A percentile compares a stretch with the other conserved stretches of the same genome.
These are phyloP conservation scores for Gobio gobio DNA, from an alignment of 2,113 vertebrate species.

Conservation along the genomic window DNA sequence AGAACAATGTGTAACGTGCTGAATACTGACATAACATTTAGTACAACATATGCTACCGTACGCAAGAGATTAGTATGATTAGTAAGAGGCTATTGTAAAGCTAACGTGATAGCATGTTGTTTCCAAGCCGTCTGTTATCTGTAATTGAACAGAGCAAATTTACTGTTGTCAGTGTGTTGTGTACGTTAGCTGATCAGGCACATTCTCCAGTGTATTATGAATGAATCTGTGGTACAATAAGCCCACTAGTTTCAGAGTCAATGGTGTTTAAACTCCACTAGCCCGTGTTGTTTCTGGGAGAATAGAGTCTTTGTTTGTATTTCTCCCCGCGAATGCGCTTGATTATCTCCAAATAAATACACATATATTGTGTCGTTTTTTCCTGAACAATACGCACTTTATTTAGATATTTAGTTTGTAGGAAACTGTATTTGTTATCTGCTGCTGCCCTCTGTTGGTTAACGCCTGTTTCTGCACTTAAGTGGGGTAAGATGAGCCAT, in stretches of 20 bases:
- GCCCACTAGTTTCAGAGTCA: too few relatives aligned
- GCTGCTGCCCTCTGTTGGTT: slow-evolving; percentile 47
- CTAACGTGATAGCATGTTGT: background rate
- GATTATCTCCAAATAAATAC: too few relatives aligned
- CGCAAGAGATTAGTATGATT: background rate
- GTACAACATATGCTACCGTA: too few relatives aligned
- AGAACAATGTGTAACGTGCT: background rate
- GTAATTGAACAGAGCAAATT: background rate
- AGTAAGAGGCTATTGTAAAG: background rate
- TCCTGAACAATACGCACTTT: too few relatives aligned
- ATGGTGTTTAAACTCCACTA: too few relatives aligned
- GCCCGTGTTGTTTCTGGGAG: too few relatives aligned
- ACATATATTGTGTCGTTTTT: too few relatives aligned
- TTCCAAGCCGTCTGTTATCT: background rate
- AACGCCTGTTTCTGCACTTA: background rate
- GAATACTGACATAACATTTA: too few relatives aligned
- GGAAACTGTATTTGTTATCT: background rate
- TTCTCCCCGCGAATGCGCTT: background rate
- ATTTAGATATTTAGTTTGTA: background rate
- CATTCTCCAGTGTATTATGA: background rate
- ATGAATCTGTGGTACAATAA: background rate
- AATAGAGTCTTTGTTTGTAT: too few relatives aligned
- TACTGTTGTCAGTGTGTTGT: background rate
- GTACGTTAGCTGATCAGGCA: background rate
- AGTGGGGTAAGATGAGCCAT: too few relatives aligned